phyloP scores from a whole-genome alignment of 2,113 vertebrate genomes.

The Stigmatopora argus region DNA sequence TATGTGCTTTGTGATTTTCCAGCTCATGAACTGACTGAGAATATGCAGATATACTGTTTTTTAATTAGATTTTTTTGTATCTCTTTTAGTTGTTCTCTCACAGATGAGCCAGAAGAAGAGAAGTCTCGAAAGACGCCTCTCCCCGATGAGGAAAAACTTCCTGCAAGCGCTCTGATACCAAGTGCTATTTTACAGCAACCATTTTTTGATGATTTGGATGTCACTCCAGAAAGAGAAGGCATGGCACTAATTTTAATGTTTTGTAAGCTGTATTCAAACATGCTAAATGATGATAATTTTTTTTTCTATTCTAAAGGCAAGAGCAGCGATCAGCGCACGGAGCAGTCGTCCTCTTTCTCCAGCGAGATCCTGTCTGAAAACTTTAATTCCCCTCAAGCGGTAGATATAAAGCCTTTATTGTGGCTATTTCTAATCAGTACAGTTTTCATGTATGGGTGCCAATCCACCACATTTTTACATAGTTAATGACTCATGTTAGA shows the following conservation, averaged over 20 bases:
- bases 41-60: not conserved
- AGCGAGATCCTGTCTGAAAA: slow-evolving; percentile 15
- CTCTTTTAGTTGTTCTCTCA: slow-evolving; percentile 29
- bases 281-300: not conserved
- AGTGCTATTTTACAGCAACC: slow-evolving; percentile 4
- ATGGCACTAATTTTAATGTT: not conserved
- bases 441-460: not conserved
- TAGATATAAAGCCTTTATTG: slow-evolving; percentile 19
- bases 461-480: too few relatives aligned
- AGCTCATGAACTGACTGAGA: not conserved
- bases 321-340: slow-evolving; percentile 16
- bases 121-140: slow-evolving; percentile 11
- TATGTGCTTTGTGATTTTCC: not conserved
- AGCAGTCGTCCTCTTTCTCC: slow-evolving; percentile 24
- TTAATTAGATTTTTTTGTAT: slow-evolving; percentile 10
- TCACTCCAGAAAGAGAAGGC: slow-evolving; percentile 55
- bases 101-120: slow-evolving; percentile 41
- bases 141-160: slow-evolving; percentile 11
- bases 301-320: slow-evolving; percentile 25
- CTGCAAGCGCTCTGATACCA: slow-evolving; percentile 23
- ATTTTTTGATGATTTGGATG: slow-evolving; percentile 13
- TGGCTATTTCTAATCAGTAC: not conserved
- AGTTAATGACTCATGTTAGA: too few relatives aligned
- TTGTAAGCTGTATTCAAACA: not conserved
- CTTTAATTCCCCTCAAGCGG: slow-evolving; percentile 27